phyloP scores from a whole-genome alignment of 1,140 invertebrate species.

The Rhopalosiphum padi region DNA sequence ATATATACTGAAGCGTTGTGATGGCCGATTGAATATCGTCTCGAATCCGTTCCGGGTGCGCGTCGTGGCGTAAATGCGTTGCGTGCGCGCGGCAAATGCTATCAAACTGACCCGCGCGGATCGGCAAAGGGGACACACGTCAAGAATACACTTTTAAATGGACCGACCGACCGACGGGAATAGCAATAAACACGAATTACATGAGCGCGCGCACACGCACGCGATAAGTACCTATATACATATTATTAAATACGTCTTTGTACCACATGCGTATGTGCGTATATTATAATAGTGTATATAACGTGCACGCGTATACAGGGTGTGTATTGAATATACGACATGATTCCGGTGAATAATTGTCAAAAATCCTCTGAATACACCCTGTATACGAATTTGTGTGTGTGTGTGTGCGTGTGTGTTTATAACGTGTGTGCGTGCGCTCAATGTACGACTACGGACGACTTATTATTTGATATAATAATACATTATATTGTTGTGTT shows the following conservation, averaged over 20 bases:
- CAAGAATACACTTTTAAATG: conserved; percentile 42
- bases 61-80: conserved; percentile 24
- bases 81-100: conserved; percentile 34
- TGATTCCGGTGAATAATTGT: not conserved
- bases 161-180: conserved; percentile 42
- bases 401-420: not conserved
- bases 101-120: conserved; percentile 46
- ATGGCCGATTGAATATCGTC: not conserved
- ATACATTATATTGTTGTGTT: not conserved
- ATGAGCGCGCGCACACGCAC: not conserved
- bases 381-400: not conserved
- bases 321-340: not conserved
- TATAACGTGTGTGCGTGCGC: not conserved
- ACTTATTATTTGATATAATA: not conserved
- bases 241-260: not conserved
- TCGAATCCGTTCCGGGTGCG: not conserved
- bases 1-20: too few relatives aligned
- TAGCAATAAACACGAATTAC: conserved; percentile 30
- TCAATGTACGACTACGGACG: not conserved
- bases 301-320: not conserved
- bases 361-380: not conserved
- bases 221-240: not conserved
- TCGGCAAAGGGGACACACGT: conserved; percentile 46
- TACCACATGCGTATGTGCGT: not conserved
- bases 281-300: not conserved